phyloP scores from a whole-genome alignment of 2,113 vertebrate species.

The Phylloscopus whistleri region DNA sequence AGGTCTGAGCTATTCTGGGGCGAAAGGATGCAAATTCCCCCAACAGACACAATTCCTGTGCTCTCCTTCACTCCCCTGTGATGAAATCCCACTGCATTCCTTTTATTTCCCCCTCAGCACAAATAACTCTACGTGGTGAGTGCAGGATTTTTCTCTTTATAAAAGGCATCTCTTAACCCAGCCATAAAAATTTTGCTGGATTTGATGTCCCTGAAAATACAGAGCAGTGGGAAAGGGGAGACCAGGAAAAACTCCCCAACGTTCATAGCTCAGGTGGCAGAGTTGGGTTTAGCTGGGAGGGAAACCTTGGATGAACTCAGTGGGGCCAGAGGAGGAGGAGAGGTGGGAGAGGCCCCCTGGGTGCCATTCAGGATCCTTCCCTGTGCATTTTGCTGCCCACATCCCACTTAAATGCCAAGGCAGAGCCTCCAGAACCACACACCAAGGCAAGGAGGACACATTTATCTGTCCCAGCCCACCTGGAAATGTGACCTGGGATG shows the following conservation, averaged over 20 bases:
- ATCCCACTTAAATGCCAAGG: neutral
- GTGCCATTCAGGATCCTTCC: neutral
- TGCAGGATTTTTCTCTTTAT: neutral
- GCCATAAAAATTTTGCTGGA: fast-evolving
- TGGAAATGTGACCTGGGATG: neutral
- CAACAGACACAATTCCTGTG: neutral
- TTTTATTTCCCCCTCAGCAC: neutral
- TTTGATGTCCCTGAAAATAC: neutral
- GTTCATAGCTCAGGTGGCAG: neutral
- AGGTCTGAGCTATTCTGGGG: neutral
- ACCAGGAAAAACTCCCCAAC: neutral
- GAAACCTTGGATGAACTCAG: neutral
- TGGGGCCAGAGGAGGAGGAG: neutral
- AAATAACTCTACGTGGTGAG: neutral
- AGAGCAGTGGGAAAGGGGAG: neutral
- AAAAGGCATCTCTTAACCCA: neutral
- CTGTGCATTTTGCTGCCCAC: neutral
- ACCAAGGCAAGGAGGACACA: neutral
- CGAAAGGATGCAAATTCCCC: neutral
- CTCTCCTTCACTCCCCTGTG: neutral
- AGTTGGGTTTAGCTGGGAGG: neutral
- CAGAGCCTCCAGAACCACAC: fast-evolving
- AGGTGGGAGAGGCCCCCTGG: neutral
- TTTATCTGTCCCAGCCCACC: neutral
- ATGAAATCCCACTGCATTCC: neutral